Conservation (phyloP, 2,113 vertebrate species). For the Cinclus cinclus region DNA sequence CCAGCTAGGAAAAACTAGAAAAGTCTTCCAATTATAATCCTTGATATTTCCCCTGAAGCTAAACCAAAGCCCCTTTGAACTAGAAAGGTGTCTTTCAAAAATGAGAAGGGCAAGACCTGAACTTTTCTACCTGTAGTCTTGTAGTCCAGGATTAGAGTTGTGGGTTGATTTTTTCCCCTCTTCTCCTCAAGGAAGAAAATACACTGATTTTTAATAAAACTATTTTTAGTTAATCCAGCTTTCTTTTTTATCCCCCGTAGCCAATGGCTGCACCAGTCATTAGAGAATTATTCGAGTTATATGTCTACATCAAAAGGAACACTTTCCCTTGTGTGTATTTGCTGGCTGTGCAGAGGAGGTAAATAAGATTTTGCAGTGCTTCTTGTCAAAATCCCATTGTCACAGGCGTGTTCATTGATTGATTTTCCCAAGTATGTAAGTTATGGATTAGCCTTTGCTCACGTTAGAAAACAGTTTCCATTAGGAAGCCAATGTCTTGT, state of each 20-base stretch:
- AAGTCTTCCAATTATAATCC: slow-evolving; percentile 72
- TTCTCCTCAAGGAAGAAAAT: slow-evolving; percentile 11
- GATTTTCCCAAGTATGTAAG: not conserved
- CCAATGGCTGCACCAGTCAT: not conserved
- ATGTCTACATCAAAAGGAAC: slow-evolving; percentile 14
- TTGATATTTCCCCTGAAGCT: slow-evolving; percentile 69
- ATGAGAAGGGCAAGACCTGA: slow-evolving; percentile 62
- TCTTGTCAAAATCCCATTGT: slow-evolving; percentile 26
- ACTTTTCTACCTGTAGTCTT: slow-evolving; percentile 60
- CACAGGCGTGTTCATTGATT: not conserved
- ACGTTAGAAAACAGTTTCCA: not conserved
- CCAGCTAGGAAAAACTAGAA: slow-evolving; percentile 65
- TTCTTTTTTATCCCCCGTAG: slow-evolving; percentile 5
- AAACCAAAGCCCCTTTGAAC: slow-evolving; percentile 71
- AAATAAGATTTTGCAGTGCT: slow-evolving; percentile 33
- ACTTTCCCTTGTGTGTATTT: slow-evolving; percentile 14
- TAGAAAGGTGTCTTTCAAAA: slow-evolving; percentile 66
- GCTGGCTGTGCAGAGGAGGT: not conserved
- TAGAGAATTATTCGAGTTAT: slow-evolving; percentile 23
- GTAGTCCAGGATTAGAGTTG: slow-evolving; percentile 52
- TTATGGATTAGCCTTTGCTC: not conserved
- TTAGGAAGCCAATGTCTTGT: not conserved
- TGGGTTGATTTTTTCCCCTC: not conserved
- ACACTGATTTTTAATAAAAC: slow-evolving; percentile 19
- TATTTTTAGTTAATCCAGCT: slow-evolving; percentile 58